Percentiles rank a stretch among this genome's conserved stretches.
These are phyloP conservation scores for Agapornis roseicollis DNA, from an alignment of 2,113 vertebrate genomes.

Conservation along the genomic window DNA sequence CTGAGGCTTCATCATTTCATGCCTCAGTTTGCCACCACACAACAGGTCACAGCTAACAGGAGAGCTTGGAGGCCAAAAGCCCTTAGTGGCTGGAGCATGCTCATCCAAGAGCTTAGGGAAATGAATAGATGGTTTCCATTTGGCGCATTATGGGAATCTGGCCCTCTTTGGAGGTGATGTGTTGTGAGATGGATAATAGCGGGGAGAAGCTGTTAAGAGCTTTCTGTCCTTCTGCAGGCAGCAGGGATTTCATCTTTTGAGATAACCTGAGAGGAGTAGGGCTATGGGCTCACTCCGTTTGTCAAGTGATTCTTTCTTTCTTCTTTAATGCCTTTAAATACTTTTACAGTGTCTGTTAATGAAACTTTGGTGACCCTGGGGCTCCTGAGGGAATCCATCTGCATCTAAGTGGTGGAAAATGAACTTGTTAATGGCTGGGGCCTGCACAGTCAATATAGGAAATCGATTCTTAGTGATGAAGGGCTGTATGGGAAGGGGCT, in stretches of 20 bases:
- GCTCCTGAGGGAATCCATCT: constrained; percentile 49
- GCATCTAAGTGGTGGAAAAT: constrained; percentile 64
- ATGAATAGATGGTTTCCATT: background rate
- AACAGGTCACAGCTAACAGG: background rate
- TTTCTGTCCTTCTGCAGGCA: constrained; percentile 13
- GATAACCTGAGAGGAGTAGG: constrained; percentile 8
- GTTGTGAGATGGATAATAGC: background rate
- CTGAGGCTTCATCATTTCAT: background rate
- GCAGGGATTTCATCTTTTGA: background rate
- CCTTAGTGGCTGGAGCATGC: background rate
- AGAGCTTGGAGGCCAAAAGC: background rate
- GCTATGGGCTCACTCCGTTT: background rate
- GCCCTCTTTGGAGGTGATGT: background rate
- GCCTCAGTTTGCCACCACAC: background rate
- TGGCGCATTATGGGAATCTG: background rate
- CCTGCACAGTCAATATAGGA: constrained; percentile 22
- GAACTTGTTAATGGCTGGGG: constrained; percentile 59
- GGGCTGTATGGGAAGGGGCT: constrained; percentile 34
- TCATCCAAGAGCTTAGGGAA: background rate
- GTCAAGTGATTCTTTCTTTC: background rate
- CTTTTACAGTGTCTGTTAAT: constrained; percentile 41
- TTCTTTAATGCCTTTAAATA: constrained; percentile 22
- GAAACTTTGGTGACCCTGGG: constrained; percentile 39
- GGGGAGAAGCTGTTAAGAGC: constrained; percentile 4
- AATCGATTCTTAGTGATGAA: constrained; percentile 57